Percentiles rank a stretch among this genome's conserved stretches.
These are phyloP conservation scores for Lepus oiostolus DNA, from an alignment of 2,797 vertebrate species.

Conservation along the genomic window DNA sequence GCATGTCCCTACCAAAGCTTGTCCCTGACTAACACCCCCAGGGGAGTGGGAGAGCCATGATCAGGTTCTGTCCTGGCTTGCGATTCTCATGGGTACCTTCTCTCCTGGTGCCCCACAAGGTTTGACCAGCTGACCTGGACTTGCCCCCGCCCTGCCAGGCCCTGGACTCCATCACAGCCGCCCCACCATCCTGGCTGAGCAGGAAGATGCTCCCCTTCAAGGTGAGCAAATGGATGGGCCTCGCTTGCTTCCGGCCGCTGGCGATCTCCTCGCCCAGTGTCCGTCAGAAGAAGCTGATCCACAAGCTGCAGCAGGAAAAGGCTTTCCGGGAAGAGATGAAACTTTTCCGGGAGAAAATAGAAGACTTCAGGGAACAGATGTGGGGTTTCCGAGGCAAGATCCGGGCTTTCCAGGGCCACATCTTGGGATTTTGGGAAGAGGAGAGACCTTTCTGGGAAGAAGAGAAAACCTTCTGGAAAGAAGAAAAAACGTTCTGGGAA, in stretches of 20 bases:
- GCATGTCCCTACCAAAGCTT: neutral
- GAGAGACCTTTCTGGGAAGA: slow-evolving; percentile 82
- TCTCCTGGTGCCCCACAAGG: slow-evolving; percentile 46
- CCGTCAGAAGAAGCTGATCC: slow-evolving; percentile 66
- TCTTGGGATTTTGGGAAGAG: slow-evolving; percentile 78
- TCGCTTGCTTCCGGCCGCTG: slow-evolving; percentile 10
- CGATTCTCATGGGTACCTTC: neutral
- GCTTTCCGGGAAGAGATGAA: slow-evolving; percentile 81
- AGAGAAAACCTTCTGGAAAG: slow-evolving; percentile 81
- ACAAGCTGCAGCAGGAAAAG: slow-evolving; percentile 81
- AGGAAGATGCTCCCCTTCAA: slow-evolving; percentile 59
- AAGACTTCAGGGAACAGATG: slow-evolving; percentile 74
- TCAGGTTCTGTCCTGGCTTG: neutral
- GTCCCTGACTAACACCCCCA: neutral
- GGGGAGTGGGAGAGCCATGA: neutral
- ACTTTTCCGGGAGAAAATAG: slow-evolving; percentile 79
- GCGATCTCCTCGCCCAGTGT: neutral
- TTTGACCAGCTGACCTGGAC: slow-evolving; percentile 52
- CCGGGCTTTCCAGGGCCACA: slow-evolving; percentile 62
- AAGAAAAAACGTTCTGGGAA: slow-evolving; percentile 83
- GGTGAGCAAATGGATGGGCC: slow-evolving; percentile 55
- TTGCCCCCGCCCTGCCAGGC: neutral
- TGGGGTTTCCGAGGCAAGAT: slow-evolving; percentile 74
- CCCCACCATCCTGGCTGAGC: neutral
- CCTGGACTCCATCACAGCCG: slow-evolving; percentile 4